Evolutionary conservation across 30 jellyfish, hydroid and myxozoan species (phyloP).

Genomic region (Sanderia malayensis): DNA sequence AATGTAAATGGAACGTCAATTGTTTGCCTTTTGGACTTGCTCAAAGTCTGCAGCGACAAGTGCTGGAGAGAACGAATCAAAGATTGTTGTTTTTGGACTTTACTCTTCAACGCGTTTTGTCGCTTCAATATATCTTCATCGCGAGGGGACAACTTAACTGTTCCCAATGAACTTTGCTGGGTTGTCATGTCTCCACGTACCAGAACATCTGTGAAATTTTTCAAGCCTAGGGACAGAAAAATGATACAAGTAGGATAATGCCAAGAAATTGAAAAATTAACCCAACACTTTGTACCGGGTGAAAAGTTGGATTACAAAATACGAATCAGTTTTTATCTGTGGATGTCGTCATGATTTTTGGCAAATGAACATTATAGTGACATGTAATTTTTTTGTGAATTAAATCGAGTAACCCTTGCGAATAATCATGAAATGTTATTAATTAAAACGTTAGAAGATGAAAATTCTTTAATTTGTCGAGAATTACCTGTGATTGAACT

Average conservation of each 20-base stretch:
- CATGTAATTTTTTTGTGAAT: no score
- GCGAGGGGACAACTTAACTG: constrained; percentile 44
- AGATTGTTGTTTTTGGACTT: constrained; percentile 15
- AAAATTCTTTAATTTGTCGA: no score
- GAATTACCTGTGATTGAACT: constrained; percentile 56
- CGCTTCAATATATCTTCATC: constrained; percentile 17
- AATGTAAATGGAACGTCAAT: constrained; percentile 35
- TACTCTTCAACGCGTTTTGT: constrained; percentile 14
- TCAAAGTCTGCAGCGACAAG: constrained; percentile 17
- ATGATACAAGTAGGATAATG: no score
- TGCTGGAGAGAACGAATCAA: constrained; percentile 3
- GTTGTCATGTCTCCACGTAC: constrained; percentile 31
- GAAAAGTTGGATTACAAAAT: no score
- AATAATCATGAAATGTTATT: no score
- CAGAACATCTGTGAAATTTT: constrained; percentile 41
- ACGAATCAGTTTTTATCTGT: no score
- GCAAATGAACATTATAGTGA: no score
- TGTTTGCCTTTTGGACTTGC: constrained; percentile 49
- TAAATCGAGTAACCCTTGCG: no score
- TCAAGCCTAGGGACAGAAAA: constrained; percentile 39
- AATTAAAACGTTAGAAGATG: no score
- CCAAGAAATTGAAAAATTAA: no score
- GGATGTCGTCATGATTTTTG: no score
- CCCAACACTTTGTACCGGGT: no score
- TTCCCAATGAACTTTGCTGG: constrained; percentile 12